Evolutionary conservation across 1,140 invertebrate species (phyloP), one percentile per base, ranked within the genome.

Genomic region (Lucilia cuprina): DNA sequence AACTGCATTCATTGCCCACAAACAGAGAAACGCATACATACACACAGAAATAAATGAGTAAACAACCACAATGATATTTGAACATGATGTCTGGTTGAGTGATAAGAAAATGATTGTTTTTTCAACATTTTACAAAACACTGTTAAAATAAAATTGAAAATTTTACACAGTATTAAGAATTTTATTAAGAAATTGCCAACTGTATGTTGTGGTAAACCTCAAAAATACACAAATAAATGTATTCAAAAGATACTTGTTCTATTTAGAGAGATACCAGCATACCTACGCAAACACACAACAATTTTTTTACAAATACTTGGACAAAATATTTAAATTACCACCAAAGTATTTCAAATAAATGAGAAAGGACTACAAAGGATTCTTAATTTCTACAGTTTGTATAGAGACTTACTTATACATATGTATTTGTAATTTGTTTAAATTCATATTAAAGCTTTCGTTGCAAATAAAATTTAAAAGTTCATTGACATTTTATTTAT

Each of bases 131-230:
- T 17, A 19, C 74, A 77, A n/a, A 14, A 41, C 30, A 34, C 35
- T 77, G 30, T 77, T 35, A 77, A 41, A 77, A 74, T 74, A 12
- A 74, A 74, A 74, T 74, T 74, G 25, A 30, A 74, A 30, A 30
- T 74, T 34, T 74, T 74, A 74, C 74, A 74, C 25, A 13, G 25
- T 21, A 13, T 77, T 77, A 35, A 17, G 30, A 77, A 77, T 77
- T 77, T 77, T 77, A 77, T 41, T 14, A 41, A 77, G 74, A 77
- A 77, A 17, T 41, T 77, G 30, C 35, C 13, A 77, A 77, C 34
- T 77, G 34, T 77, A 35, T 55, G 50, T 55, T 77, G 74, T 77
- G 74, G 74, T 77, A 77, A 77, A 77, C 74, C 74, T 77, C 74
- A 77, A 77, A 41, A 41, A 35, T 30, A 34, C 25, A 77, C 74